Base-by-base conservation (phyloP, 2,113 vertebrate genomes). In the Emydocephalus ijimae region DNA sequence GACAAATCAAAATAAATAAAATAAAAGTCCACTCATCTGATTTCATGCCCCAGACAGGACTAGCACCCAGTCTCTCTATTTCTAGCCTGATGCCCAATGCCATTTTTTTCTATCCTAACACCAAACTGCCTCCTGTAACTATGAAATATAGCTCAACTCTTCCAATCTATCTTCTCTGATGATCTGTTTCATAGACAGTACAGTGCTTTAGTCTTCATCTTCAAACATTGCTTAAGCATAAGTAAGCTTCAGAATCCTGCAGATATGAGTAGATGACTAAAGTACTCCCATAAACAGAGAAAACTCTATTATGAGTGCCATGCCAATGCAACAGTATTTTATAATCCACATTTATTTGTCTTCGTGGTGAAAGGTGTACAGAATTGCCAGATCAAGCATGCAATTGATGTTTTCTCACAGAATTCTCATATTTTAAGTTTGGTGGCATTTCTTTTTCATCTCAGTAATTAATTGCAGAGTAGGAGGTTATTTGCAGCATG, bases 401-500 rank as follows among this genome's bases (percentile, higher is more conserved):
- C 24, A 24, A 3, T 92, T 34, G 23, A 50, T 9, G 29, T 26
- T 88, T 48, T 5, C 5, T n/a, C 34, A 11, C 14, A 52, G 81
- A 14, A 54, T 43, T 88, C 69, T 48, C 52, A 29, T 56, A 23
- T 5, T 29, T 54, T 81, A 34, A 20, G 39, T 26, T 85, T 59
- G 39, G 18, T 85, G 88, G 45, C 12, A 55, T n/a, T 48, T 39
- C 91, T 92, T 26, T 56, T 56, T 12, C 45, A 81, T 14, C 26
- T 59, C 54, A 89, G 93, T 92, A 96, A 96, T 93, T 94, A 92
- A 94, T 57, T 95, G 95, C 95, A 95, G 96, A 96, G 96, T 97
- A 95, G 56, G 97, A 95, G 95, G 96, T 96, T 97, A 95, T 96
- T 97, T 96, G 96, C 96, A 96, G 96, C 95, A 95, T 96, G 94